Evolutionary conservation across 2,113 vertebrate species (phyloP).

Genomic region (Pituophis catenifer): DNA sequence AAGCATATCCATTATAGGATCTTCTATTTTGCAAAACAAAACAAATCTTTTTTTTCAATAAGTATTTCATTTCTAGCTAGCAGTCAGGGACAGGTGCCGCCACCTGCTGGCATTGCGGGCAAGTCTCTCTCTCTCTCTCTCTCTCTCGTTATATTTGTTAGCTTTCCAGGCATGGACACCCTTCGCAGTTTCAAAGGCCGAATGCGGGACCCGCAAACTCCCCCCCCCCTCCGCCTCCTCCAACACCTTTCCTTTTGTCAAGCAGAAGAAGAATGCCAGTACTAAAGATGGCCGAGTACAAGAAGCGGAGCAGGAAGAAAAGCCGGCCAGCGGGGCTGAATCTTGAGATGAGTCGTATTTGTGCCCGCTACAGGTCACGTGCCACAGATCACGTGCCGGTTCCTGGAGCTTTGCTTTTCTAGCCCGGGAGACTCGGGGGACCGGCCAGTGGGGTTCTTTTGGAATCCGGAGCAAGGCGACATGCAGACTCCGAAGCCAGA

Average conservation of each 20-base stretch:
- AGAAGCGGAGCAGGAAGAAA: background rate
- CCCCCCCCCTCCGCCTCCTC: background rate
- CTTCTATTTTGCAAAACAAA: background rate
- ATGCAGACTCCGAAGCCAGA: conserved; percentile 43
- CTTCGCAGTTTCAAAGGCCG: background rate
- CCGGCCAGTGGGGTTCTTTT: rapidly evolving
- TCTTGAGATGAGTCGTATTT: background rate
- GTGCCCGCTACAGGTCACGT: conserved; percentile 39
- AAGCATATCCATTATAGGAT: background rate
- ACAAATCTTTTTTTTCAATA: background rate
- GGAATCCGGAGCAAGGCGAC: background rate
- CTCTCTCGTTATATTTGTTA: background rate
- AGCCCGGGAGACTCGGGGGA: background rate
- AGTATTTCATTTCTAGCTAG: background rate
- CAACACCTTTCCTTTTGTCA: background rate
- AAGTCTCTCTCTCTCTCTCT: background rate
- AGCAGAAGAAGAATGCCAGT: conserved; percentile 18
- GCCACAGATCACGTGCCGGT: conserved; percentile 34
- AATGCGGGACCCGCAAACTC: background rate
- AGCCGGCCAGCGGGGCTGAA: background rate
- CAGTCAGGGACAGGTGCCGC: background rate
- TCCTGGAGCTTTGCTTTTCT: background rate
- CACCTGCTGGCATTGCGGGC: background rate
- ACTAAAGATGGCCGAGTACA: conserved; percentile 40
- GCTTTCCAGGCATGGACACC: background rate